phyloP scores from a whole-genome alignment of 2,888 invertebrate genomes.

The Hypomecis atomaria region DNA sequence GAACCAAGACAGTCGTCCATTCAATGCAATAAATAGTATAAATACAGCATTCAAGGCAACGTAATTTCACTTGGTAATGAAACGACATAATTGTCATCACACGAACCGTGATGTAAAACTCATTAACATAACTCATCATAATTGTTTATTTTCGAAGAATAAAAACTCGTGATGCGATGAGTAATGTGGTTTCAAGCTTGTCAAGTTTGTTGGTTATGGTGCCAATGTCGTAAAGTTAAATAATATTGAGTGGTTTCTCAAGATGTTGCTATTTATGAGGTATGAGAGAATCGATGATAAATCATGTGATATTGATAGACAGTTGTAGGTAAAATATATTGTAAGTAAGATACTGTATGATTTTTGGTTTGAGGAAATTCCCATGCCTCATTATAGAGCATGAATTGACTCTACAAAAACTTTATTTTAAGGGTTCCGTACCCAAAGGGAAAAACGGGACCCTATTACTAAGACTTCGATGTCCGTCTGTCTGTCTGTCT shows the following conservation, averaged over 20 bases:
- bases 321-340: background rate
- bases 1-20: slow-evolving; percentile 48
- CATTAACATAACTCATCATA: slow-evolving; percentile 38
- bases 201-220: slow-evolving; percentile 20
- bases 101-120: slow-evolving; percentile 33
- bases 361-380: slow-evolving; percentile 1
- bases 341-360: no score
- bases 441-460: no score
- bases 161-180: slow-evolving; percentile 35
- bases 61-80: slow-evolving; percentile 12
- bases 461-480: no score
- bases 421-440: background rate
- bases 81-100: slow-evolving; percentile 36
- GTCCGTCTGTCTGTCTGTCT: no score
- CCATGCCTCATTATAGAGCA: background rate
- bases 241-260: slow-evolving; percentile 14
- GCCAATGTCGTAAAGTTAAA: slow-evolving; percentile 25
- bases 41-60: slow-evolving; percentile 30
- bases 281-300: slow-evolving; percentile 9
- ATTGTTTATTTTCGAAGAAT: slow-evolving; percentile 35
- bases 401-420: no score
- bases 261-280: slow-evolving; percentile 14
- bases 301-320: background rate
- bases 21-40: slow-evolving; percentile 11
- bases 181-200: slow-evolving; percentile 35